Percentiles rank a stretch among this genome's conserved stretches.
phyloP scores from a whole-genome alignment of 1,140 invertebrate genomes.

The Ceratosolen solmsi region DNA sequence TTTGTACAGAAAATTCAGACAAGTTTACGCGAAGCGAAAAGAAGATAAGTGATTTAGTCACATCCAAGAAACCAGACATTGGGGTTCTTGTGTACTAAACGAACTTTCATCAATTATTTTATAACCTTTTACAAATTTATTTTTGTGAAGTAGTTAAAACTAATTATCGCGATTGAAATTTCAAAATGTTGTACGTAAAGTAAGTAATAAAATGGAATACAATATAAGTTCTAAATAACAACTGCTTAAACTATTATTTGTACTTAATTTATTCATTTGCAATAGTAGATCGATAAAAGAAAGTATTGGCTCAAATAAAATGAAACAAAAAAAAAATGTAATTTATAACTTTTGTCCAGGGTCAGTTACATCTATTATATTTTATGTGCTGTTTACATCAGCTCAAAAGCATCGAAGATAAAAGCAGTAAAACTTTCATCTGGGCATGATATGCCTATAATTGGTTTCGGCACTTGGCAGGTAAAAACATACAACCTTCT shows the following conservation, averaged over 20 bases:
- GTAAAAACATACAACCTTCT: slow-evolving; percentile 69
- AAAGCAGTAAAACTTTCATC: slow-evolving; percentile 63
- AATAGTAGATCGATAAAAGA: too few species aligned
- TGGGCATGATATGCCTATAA: slow-evolving; percentile 79
- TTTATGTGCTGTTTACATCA: background rate
- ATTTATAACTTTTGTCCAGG: background rate
- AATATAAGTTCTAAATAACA: too few species aligned
- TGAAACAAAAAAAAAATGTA: too few species aligned
- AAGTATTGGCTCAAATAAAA: too few species aligned
- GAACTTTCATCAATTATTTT: background rate
- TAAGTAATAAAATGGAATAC: too few species aligned
- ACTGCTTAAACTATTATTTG: too few species aligned
- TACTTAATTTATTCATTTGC: too few species aligned
- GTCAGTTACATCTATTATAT: background rate
- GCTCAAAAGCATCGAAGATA: slow-evolving; percentile 46
- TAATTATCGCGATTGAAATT: too few species aligned
- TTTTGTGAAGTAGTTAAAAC: too few species aligned
- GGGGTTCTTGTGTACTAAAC: background rate
- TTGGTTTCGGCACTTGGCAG: slow-evolving; percentile 88
- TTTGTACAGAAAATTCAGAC: background rate
- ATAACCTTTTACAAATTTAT: background rate
- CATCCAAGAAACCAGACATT: background rate
- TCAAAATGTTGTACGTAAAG: too few species aligned
- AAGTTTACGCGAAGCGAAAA: background rate
- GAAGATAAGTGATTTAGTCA: slow-evolving; percentile 4